Percentiles rank a stretch among this genome's conserved stretches.
These are phyloP conservation scores for Pygoscelis adeliae DNA, from an alignment of 2,113 vertebrate genomes.

Conservation along the genomic window DNA sequence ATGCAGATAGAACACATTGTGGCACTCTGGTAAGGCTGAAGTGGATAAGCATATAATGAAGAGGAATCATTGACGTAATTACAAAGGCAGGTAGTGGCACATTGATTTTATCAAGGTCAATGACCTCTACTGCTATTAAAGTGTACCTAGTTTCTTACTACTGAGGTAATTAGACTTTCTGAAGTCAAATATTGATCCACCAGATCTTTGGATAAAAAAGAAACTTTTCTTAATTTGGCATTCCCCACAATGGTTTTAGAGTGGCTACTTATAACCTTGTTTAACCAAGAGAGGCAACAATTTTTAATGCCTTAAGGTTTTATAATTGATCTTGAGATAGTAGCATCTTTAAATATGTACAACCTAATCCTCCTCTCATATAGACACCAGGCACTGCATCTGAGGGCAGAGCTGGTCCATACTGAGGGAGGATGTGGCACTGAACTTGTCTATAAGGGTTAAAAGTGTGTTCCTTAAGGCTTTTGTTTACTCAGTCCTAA, in stretches of 20 bases:
- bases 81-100: neutral
- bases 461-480: neutral
- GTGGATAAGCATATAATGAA: neutral
- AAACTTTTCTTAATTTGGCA: neutral
- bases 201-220: neutral
- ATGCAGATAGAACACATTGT: neutral
- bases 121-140: constrained; percentile 5
- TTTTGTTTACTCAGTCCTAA: neutral
- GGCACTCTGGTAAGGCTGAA: neutral
- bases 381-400: neutral
- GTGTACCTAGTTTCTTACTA: constrained; percentile 9
- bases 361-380: neutral
- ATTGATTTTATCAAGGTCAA: constrained; percentile 2
- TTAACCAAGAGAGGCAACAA: neutral
- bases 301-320: neutral
- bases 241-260: neutral
- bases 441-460: neutral
- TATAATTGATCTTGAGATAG: neutral
- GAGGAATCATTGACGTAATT: constrained; percentile 42
- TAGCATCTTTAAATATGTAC: neutral
- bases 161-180: neutral
- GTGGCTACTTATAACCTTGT: neutral
- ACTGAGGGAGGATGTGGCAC: neutral
- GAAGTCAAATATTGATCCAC: constrained; percentile 1
- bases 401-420: neutral